Percentiles rank a stretch among this genome's conserved stretches.
These are phyloP conservation scores for Pongo pygmaeus DNA, from an alignment of 2,113 vertebrate species.

Conservation along the genomic window DNA sequence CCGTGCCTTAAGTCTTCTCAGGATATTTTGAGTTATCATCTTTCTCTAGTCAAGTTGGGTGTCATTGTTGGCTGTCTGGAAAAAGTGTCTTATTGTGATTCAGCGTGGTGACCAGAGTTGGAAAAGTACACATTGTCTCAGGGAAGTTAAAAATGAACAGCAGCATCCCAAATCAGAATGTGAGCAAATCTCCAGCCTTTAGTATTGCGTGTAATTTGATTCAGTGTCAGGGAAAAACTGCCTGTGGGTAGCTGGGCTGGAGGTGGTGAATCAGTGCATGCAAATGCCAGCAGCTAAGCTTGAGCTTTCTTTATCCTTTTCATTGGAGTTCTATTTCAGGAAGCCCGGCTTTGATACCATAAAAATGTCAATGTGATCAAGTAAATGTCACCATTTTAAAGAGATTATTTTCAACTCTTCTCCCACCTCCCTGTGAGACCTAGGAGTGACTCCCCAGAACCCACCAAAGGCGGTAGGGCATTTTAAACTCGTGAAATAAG, in stretches of 20 bases:
- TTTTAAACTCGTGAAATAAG: background rate
- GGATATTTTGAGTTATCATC: constrained; percentile 48
- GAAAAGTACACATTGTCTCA: constrained; percentile 72
- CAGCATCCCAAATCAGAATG: constrained; percentile 56
- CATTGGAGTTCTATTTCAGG: constrained; percentile 43
- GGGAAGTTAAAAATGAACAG: constrained; percentile 81
- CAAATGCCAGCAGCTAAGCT: background rate
- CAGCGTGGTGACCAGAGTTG: constrained; percentile 55
- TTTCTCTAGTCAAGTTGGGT: constrained; percentile 34
- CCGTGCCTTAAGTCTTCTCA: background rate
- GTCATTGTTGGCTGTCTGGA: constrained; percentile 28
- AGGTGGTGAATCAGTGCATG: background rate
- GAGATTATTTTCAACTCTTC: constrained; percentile 46
- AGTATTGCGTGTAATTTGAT: constrained; percentile 71
- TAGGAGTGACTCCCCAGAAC: background rate
- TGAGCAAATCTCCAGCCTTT: constrained; percentile 69
- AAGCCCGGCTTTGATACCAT: constrained; percentile 1
- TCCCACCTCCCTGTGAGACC: background rate
- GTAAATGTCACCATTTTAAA: constrained; percentile 60
- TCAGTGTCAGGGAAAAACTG: background rate
- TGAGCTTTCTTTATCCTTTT: background rate
- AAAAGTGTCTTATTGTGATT: constrained; percentile 45
- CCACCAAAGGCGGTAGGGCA: background rate
- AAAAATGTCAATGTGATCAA: constrained; percentile 60
- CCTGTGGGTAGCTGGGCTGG: background rate